Percentiles rank a stretch among this genome's conserved stretches.
Evolutionary conservation across 2,113 vertebrate genomes (phyloP).

Genomic region (Accipiter cooperii): DNA sequence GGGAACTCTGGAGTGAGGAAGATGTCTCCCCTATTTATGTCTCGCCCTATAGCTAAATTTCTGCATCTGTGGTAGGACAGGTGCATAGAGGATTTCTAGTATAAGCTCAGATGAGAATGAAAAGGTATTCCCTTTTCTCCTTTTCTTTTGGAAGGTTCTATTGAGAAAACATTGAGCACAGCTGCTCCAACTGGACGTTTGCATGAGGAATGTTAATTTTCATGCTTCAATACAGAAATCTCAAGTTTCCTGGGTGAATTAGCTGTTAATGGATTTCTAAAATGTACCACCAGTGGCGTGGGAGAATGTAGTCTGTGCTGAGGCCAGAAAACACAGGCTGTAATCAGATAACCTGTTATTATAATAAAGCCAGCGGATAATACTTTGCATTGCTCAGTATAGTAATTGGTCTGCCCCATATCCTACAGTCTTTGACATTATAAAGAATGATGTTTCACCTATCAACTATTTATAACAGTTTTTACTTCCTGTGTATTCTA

Average conservation of each 20-base stretch:
- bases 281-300: background rate
- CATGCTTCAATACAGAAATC: background rate
- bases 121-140: background rate
- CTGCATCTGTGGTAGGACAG: background rate
- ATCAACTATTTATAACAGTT: constrained; percentile 53
- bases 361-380: constrained; percentile 51
- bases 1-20: no score
- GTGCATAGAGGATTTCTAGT: background rate
- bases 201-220: background rate
- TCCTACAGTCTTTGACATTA: constrained; percentile 29
- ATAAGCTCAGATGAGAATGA: background rate
- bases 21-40: background rate
- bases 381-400: constrained; percentile 58
- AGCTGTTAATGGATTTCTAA: constrained; percentile 8
- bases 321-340: constrained; percentile 12
- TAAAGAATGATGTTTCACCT: constrained; percentile 31
- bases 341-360: constrained; percentile 60
- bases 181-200: background rate
- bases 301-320: background rate
- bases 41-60: background rate
- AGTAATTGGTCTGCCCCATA: constrained; percentile 48
- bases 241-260: background rate
- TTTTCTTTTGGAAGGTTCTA: background rate
- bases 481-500: constrained; percentile 37
- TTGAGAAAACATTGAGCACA: background rate